These are phyloP conservation scores for Geophilus truncorum DNA, from an alignment of 2,888 invertebrate genomes.

Conservation along the genomic window DNA sequence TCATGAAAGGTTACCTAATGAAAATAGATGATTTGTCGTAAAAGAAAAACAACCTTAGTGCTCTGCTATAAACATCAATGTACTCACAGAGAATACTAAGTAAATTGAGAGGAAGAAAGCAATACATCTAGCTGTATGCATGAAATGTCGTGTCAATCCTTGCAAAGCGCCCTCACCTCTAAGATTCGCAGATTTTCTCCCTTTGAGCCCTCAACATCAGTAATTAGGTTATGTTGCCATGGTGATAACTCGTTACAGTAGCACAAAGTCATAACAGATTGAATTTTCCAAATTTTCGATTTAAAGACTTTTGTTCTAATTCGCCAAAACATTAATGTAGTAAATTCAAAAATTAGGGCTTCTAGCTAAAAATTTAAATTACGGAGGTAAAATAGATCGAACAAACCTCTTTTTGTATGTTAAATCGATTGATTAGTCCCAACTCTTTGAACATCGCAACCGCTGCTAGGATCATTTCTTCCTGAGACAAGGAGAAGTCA, in stretches of 20 bases:
- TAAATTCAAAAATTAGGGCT: not conserved
- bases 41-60: no score
- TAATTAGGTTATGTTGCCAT: not conserved
- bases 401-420: slow-evolving; percentile 52
- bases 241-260: not conserved
- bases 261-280: not conserved
- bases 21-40: not conserved
- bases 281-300: not conserved
- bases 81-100: not conserved
- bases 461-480: slow-evolving; percentile 53
- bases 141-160: no score
- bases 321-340: not conserved
- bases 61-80: no score
- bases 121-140: not conserved
- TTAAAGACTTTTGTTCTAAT: not conserved
- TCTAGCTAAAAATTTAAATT: not conserved
- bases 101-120: not conserved
- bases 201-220: not conserved
- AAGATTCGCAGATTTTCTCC: not conserved
- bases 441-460: slow-evolving; percentile 54
- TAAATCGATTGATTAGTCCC: slow-evolving; percentile 51
- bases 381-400: not conserved
- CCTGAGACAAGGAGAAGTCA: slow-evolving; percentile 52
- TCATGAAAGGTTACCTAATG: no score
- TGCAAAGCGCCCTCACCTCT: not conserved